A percentile compares a stretch with the other conserved stretches of the same genome.
These are phyloP conservation scores for Anthoscopus minutus DNA, from an alignment of 2,113 vertebrate species.

Conservation along the genomic window DNA sequence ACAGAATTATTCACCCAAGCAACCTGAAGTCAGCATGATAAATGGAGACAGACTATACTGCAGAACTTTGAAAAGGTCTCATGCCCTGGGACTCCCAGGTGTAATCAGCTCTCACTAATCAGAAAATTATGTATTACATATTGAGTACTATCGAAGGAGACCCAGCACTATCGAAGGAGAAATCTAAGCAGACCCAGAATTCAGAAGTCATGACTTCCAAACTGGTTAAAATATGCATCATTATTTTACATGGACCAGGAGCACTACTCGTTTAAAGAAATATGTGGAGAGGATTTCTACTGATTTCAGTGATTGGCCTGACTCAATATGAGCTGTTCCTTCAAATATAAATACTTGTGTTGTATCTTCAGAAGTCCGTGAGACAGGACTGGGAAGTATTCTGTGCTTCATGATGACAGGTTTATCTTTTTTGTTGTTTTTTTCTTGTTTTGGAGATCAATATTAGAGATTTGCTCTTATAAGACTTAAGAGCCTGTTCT, in stretches of 20 bases:
- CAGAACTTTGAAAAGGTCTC: background rate
- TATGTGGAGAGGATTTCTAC: background rate
- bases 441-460: constrained; percentile 23
- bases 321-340: background rate
- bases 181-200: background rate
- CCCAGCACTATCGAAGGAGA: background rate
- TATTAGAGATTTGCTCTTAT: constrained; percentile 30
- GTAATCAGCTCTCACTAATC: background rate
- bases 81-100: background rate
- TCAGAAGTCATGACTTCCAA: background rate
- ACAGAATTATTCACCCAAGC: background rate
- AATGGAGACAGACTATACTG: background rate
- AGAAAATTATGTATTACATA: background rate
- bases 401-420: background rate
- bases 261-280: background rate
- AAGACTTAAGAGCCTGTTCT: constrained; percentile 8
- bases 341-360: background rate
- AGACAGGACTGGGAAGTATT: background rate
- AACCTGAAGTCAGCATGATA: background rate
- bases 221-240: background rate
- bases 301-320: background rate
- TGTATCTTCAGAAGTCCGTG: background rate
- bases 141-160: background rate
- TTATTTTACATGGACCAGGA: background rate
- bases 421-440: background rate